Evolutionary conservation across 2,797 vertebrate genomes (phyloP), one percentile per base, ranked within the genome.

Genomic region (Sebastes iracundus): DNA sequence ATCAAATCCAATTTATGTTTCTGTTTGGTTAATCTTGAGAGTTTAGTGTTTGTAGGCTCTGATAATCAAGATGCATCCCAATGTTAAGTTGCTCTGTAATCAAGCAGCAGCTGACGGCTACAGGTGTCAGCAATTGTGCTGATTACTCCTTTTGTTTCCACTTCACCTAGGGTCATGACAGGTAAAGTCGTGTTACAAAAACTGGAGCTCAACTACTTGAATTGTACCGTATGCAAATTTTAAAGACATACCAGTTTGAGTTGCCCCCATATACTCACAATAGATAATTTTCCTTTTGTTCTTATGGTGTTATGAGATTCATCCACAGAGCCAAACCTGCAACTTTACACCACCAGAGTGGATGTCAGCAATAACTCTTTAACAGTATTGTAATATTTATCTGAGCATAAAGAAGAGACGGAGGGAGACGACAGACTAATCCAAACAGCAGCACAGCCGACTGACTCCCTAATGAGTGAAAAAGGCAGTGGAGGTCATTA

Each of bases 401-500:
- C 14, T 30, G 56, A 72, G 33, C 55, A 52, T 13, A 52, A 9
- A 49, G 23, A 49, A 58, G 7, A 71, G 30, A 81, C 13, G 4
- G 55, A 75, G 63, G 76, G 70, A 76, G 62, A 64, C 4, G 28
- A 67, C 63, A 49, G 59, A 56, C 65, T 38, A 27, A 78, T 65
- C 75, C 77, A 88, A 82, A 90, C 76, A 84, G 38, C 64, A 85
- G 79, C 75, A 66, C 55, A 35, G 70, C 9, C 4, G 25, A 68
- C 18, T 49, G 70, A 63, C 58, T 75, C 64, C 64, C 14, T 74
- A 60, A 79, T 69, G 66, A 88, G 73, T 4, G 33, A 60, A 83
- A 64, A 77, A 93, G 86, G 65, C 12, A 32, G 63, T 9, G 33
- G 14, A 52, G 71, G 61, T 83, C 71, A 80, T 84, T 66, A 75